Base-by-base conservation (phyloP, 1,140 invertebrate species). In the Drosophila seguyi region DNA sequence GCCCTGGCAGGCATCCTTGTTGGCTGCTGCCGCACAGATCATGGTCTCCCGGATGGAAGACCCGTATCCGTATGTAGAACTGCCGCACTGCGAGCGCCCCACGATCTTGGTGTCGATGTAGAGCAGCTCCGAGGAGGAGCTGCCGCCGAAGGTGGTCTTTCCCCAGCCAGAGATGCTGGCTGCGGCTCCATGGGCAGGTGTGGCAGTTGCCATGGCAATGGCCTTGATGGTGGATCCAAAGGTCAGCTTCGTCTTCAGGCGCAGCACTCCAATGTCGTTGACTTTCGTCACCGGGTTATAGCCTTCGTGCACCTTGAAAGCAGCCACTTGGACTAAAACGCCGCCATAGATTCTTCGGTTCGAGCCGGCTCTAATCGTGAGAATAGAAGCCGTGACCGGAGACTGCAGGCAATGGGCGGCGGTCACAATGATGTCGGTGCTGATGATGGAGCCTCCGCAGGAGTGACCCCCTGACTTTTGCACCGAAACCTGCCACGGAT, bases 401-500 rank as follows among this genome's bases (percentile, higher is more conserved):
- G 34, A 48, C 27, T 59, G 10, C 22, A 86, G 57, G 11, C 83
- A 86, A 38, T 86, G 83, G 18, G 83, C 83, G 13, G 83, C 83
- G 11, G 83, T 87, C 0, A 86, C 44, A 4, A 95, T 91, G 63
- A 93, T 93, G 8, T 73, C 73, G 25, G 29, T 53, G 77, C 79
- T 72, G 72, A 95, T 93, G 52, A 95, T 93, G 11, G 94, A 93
- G 11, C 94, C 95, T 11, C 95, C 95, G 76, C 95, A 95, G 25
- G 45, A 60, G 59, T 93, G 93, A 6, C 58, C 57, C 31, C 90
- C 81, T 0, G 59, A 62, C 7, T 66, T 65, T 13, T 86, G 84
- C 25, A 90, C 27, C 2, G 90, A 91, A 14, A 91, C 68, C 45
- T 86, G 82, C 78, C 81, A 91, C 0, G 90, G 90, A 60, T 66